Percentiles rank a stretch among this genome's conserved stretches.
phyloP scores from a whole-genome alignment of 2,113 vertebrate genomes.

The Leucoraja erinaceus region DNA sequence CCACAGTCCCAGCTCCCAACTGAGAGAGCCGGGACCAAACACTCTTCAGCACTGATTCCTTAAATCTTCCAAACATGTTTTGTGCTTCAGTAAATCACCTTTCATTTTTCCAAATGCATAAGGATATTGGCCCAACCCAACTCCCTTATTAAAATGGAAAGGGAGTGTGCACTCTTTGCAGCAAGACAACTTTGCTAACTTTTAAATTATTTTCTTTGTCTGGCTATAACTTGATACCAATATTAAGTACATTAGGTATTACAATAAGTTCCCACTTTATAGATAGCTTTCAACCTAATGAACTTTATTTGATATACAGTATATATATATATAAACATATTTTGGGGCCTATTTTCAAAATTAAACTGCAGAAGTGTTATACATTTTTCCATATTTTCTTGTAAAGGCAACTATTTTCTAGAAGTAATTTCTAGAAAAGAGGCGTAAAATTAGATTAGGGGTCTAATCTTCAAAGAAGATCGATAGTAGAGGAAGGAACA shows the following conservation, averaged over 20 bases:
- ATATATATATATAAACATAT: no score
- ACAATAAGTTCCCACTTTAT: not conserved
- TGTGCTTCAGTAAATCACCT: no score
- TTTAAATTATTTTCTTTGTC: not conserved
- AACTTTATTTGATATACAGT: not conserved
- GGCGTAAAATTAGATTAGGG: not conserved
- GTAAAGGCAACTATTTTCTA: not conserved
- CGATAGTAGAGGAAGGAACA: not conserved
- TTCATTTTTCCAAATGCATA: no score
- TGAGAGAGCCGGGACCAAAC: no score
- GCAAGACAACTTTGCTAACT: not conserved
- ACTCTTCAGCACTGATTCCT: no score
- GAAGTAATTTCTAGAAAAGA: not conserved
- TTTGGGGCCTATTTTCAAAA: conserved; percentile 9
- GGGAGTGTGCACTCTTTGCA: not conserved
- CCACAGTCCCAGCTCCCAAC: no score
- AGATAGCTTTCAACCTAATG: not conserved
- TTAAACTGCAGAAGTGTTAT: not conserved
- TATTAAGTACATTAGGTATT: not conserved
- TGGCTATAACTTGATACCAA: not conserved
- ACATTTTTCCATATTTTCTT: not conserved
- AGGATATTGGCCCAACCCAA: not conserved
- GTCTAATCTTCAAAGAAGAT: not conserved
- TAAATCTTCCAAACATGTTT: no score
- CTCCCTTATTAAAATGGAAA: not conserved